phyloP scores from a whole-genome alignment of 1,140 invertebrate species.

The Triops longicaudatus region DNA sequence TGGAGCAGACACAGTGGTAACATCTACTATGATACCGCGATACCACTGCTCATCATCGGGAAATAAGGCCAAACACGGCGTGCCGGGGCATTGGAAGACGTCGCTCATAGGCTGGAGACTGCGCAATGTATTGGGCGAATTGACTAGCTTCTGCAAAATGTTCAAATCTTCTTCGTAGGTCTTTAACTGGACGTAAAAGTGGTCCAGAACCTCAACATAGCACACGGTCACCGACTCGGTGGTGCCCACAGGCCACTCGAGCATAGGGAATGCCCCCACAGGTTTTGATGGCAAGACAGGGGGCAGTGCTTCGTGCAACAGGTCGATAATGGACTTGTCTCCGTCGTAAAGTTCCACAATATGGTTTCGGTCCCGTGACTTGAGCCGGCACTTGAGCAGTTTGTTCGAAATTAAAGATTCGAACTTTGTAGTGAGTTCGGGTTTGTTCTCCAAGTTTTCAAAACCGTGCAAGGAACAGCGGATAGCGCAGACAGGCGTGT shows the following conservation, averaged over 20 bases:
- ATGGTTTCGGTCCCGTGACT: background rate
- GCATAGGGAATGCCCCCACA: background rate
- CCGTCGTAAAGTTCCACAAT: constrained; percentile 21
- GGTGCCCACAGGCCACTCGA: background rate
- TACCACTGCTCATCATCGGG: constrained; percentile 67
- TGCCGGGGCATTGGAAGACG: constrained; percentile 37
- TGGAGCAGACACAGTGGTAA: constrained; percentile 45
- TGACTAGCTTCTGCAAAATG: background rate
- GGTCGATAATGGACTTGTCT: background rate
- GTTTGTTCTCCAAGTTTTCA: constrained; percentile 35
- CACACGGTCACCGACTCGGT: background rate
- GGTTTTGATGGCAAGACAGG: background rate
- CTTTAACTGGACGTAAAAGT: background rate
- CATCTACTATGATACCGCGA: constrained; percentile 63
- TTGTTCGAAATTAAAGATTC: background rate
- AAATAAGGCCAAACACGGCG: constrained; percentile 61
- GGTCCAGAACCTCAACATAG: background rate
- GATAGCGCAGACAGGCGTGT: constrained; percentile 58
- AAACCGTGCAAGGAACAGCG: constrained; percentile 57
- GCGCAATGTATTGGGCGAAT: background rate
- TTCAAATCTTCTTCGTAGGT: background rate
- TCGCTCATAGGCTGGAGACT: background rate
- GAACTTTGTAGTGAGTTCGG: background rate
- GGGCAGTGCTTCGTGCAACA: background rate
- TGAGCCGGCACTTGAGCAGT: background rate